A percentile compares a stretch with the other conserved stretches of the same genome.
These are phyloP conservation scores for Podabrus alpinus DNA, from an alignment of 2,888 invertebrate genomes.

Conservation along the genomic window DNA sequence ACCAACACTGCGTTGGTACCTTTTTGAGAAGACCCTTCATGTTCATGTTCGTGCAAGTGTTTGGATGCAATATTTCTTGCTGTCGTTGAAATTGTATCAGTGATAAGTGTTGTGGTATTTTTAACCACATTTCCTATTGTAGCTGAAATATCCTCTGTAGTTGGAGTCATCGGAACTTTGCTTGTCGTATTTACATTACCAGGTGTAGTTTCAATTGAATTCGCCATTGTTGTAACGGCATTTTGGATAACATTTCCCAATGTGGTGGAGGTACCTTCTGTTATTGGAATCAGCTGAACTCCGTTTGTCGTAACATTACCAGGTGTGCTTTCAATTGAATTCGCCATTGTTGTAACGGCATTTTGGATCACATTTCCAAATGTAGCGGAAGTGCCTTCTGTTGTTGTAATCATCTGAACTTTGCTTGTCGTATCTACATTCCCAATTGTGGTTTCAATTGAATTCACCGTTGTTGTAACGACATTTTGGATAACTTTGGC, in stretches of 20 bases:
- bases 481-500: background rate
- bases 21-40: background rate
- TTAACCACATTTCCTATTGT: background rate
- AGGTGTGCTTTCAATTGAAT: no score
- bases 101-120: background rate
- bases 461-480: background rate
- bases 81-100: background rate
- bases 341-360: no score
- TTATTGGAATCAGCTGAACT: no score
- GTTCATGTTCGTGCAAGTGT: background rate
- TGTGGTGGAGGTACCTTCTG: no score
- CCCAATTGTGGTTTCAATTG: constrained; percentile 5
- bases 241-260: constrained; percentile 5
- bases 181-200: background rate
- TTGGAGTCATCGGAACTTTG: constrained; percentile 17
- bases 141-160: constrained; percentile 22
- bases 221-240: background rate
- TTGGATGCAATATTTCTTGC: background rate
- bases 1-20: background rate
- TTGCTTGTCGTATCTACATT: background rate
- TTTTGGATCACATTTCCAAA: background rate
- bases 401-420: constrained; percentile 20
- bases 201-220: constrained; percentile 7
- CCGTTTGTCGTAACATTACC: no score
- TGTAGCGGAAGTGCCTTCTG: constrained; percentile 21